Evolutionary conservation across 92 coral and sea anemone species (phyloP).

Genomic region (Actinernus sp.): DNA sequence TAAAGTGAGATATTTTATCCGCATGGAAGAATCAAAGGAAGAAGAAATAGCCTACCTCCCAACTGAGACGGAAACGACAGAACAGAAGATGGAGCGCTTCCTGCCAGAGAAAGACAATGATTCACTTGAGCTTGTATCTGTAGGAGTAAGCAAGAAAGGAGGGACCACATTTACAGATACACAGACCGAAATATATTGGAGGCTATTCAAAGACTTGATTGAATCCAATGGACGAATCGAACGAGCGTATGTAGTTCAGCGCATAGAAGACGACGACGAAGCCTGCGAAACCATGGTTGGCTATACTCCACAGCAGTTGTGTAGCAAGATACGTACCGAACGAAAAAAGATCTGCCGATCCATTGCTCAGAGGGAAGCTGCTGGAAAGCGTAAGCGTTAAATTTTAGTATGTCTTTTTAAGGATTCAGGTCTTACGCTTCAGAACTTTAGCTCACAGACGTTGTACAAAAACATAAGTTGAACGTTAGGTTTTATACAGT

Average conservation of each 20-base stretch:
- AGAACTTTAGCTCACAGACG: too few relatives aligned
- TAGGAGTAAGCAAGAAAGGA: conserved; percentile 16
- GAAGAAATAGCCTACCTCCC: not conserved
- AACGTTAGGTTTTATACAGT: too few relatives aligned
- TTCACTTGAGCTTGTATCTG: not conserved
- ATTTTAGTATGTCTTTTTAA: too few relatives aligned
- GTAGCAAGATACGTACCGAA: too few relatives aligned
- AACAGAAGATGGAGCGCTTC: not conserved
- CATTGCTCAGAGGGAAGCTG: too few relatives aligned
- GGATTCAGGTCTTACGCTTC: too few relatives aligned
- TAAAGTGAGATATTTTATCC: conserved; percentile 1
- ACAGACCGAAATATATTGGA: conserved; percentile 34
- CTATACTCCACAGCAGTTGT: too few relatives aligned
- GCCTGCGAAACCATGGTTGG: too few relatives aligned
- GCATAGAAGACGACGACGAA: conserved; percentile 24
- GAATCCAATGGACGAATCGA: conserved; percentile 8
- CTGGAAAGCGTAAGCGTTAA: too few relatives aligned
- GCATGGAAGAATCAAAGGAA: not conserved
- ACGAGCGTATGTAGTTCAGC: conserved; percentile 5
- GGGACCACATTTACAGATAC: conserved; percentile 25
- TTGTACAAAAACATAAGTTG: too few relatives aligned
- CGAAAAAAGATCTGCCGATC: too few relatives aligned
- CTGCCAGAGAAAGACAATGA: not conserved
- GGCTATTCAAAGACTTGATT: conserved; percentile 23
- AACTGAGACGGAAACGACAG: not conserved